Evolutionary conservation across 2,797 vertebrate genomes (phyloP), one percentile per base, ranked within the genome.

Genomic region (Chloroceryle amazona): DNA sequence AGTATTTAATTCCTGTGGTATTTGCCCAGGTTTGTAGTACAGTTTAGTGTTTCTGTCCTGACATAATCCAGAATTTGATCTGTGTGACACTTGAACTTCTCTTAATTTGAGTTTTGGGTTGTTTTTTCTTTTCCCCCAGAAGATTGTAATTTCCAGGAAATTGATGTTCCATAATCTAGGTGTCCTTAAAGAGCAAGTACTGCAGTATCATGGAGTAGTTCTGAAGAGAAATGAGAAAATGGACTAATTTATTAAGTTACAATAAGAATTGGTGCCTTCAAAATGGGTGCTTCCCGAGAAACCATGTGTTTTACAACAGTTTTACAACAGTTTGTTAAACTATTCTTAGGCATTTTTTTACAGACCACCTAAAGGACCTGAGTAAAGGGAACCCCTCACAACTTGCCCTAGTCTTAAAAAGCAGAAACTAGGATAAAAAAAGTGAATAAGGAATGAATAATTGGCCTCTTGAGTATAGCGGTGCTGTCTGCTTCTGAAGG

Each of bases 391-490:
- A 86, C 12, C 54, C 20, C 72, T 93, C 60, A 86, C 94, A 80
- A 89, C 88, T 91, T 57, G 39, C 66, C 76, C 49, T 2, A 35
- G 42, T 81, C 92, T 79, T 76, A 46, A 5, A 71, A 95, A 96
- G 85, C 78, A 97, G 75, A 95, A 92, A 73, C 42, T 46, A 81
- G 41, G 51, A 81, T 94, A 13, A 46, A 91, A 89, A 92, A 95
- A 57, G 86, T 28, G 67, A 61, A 85, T 87, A 86, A 93, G 85
- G 65, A 95, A 94, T 76, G 81, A 96, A 52, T 98, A 98, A 98
- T 98, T 98, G 93, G 94, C 90, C 97, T 91, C 97, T 79, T 52
- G 97, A 94, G 97, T 90, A 96, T 90, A 97, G 94, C 83, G 83
- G 46, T 93, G 42, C 73, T 73, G 93, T 89, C 96, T 97, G 81